Evolutionary conservation across 1,140 invertebrate genomes (phyloP).

Genomic region (Scaptomyza hsui): DNA sequence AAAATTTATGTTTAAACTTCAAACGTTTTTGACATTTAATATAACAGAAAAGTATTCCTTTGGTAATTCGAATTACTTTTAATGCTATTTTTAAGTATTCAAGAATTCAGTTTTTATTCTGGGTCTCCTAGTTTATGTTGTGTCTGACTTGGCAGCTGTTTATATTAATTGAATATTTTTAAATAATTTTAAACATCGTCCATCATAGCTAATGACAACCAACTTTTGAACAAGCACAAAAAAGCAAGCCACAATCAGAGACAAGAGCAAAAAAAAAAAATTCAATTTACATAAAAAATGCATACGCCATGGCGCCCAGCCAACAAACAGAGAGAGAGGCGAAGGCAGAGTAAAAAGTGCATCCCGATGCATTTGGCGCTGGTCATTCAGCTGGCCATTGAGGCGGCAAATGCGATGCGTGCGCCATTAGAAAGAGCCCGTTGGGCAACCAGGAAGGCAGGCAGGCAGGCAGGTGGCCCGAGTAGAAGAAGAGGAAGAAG

Average conservation of each 20-base stretch:
- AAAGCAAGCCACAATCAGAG: constrained; percentile 8
- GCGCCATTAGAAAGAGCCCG: constrained; percentile 65
- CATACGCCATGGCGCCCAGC: constrained; percentile 73
- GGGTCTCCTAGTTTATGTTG: constrained; percentile 52
- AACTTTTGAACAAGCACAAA: constrained; percentile 26
- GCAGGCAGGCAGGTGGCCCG: not conserved
- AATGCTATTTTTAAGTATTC: no score
- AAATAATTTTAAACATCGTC: constrained; percentile 74
- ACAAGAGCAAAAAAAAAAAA: constrained; percentile 40
- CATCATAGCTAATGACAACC: constrained; percentile 75
- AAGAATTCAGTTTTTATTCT: not conserved
- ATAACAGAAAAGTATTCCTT: no score
- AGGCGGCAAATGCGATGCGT: constrained; percentile 76
- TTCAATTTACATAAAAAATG: constrained; percentile 81
- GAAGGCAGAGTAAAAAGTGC: constrained; percentile 7
- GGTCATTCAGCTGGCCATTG: constrained; percentile 72
- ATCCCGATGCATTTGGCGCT: constrained; percentile 26
- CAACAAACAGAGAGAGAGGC: no score
- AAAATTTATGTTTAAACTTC: no score
- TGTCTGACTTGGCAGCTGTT: constrained; percentile 44
- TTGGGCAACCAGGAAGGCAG: constrained; percentile 2
- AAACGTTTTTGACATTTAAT: no score
- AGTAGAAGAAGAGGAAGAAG: constrained; percentile 9
- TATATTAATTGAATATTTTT: constrained; percentile 80
- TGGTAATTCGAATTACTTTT: no score